Evolutionary conservation across 2,113 vertebrate genomes (phyloP).

Genomic region (Salvelinus alpinus): DNA sequence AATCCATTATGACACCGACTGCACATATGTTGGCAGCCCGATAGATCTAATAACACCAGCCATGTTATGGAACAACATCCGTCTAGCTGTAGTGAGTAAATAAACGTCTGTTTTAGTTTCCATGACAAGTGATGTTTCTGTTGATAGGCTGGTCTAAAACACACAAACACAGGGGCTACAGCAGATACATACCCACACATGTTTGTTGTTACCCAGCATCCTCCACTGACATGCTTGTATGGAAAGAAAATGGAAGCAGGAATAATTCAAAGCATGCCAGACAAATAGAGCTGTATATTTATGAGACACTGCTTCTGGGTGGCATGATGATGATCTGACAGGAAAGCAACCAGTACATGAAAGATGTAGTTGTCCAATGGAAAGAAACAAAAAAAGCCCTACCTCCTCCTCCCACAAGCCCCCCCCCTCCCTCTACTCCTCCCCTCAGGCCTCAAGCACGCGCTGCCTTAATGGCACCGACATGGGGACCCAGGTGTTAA

Average conservation of each 20-base stretch:
- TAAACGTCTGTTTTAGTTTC: slow-evolving; percentile 31
- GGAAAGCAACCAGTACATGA: slow-evolving; percentile 41
- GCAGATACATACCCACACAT: slow-evolving; percentile 15
- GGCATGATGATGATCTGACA: slow-evolving; percentile 37
- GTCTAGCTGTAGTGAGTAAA: neutral
- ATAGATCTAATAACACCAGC: neutral
- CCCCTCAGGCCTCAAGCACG: slow-evolving; percentile 17
- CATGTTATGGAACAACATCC: neutral
- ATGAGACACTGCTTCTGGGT: slow-evolving; percentile 54
- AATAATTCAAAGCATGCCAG: slow-evolving; percentile 47
- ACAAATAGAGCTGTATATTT: slow-evolving; percentile 21
- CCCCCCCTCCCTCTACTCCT: neutral
- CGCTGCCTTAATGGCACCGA: slow-evolving; percentile 8
- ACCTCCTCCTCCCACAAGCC: neutral
- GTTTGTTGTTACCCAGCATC: slow-evolving; percentile 48
- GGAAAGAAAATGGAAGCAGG: slow-evolving; percentile 23
- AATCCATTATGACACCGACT: neutral
- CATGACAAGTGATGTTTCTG: slow-evolving; percentile 4
- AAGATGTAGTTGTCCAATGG: slow-evolving; percentile 20
- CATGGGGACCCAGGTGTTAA: too few relatives aligned
- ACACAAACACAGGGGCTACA: slow-evolving; percentile 34
- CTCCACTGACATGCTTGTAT: slow-evolving; percentile 32
- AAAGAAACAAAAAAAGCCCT: neutral
- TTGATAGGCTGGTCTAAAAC: slow-evolving; percentile 21
- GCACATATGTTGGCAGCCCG: neutral